phyloP scores from a whole-genome alignment of 2,797 vertebrate species.

The Helostoma temminkii region DNA sequence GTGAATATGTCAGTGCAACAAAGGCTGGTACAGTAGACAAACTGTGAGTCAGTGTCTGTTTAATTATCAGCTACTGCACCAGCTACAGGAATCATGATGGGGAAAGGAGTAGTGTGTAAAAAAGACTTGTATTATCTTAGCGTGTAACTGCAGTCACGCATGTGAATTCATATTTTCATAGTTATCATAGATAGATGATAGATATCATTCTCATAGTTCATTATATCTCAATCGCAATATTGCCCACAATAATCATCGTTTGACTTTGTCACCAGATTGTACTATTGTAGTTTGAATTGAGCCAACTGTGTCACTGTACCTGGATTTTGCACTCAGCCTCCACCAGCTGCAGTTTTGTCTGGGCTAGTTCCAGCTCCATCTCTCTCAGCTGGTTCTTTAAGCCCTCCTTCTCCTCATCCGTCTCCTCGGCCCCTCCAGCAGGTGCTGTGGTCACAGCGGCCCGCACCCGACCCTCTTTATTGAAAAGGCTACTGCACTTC shows the following conservation, averaged over 20 bases:
- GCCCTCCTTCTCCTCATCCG: constrained; percentile 93
- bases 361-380: constrained; percentile 98
- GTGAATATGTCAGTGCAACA: neutral
- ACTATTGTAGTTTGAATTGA: neutral
- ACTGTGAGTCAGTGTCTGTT: constrained; percentile 7
- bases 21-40: neutral
- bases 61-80: neutral
- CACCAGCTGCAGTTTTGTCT: constrained; percentile 98
- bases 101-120: neutral
- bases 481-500: constrained; percentile 95
- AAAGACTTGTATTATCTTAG: no score
- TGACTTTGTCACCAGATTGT: no score
- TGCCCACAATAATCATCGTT: no score
- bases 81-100: neutral
- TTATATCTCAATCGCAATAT: no score
- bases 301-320: constrained; percentile 76
- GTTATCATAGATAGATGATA: no score
- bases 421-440: constrained; percentile 86
- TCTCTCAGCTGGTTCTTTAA: constrained; percentile 96
- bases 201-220: no score
- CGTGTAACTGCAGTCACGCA: neutral
- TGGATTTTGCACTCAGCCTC: constrained; percentile 99
- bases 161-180: neutral
- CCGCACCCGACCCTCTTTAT: constrained; percentile 93
- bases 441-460: constrained; percentile 60